Evolutionary conservation across 2,113 vertebrate species (phyloP), one percentile per base, ranked within the genome.

Genomic region (Naja naja): DNA sequence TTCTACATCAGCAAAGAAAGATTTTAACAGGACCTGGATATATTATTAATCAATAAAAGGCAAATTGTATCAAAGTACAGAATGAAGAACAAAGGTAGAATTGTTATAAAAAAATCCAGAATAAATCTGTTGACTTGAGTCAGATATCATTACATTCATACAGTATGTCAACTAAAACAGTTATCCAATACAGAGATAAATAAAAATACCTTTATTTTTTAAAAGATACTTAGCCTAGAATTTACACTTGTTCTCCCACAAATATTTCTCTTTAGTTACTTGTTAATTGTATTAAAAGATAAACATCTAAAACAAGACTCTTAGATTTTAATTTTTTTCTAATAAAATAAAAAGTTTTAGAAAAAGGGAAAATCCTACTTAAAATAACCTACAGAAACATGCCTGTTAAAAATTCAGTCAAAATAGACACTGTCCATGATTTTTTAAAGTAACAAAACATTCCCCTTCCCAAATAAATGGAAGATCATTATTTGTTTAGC

Each of bases 381-480:
- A 90, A 95, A 95, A 88, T 96, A 94, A 45, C 60, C 93, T 93
- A 95, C 56, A 90, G 58, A 49, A 89, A 91, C 25, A 92, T 91
- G 64, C 12, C 22, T 74, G 87, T 34, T 92, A 58, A 30, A 93
- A 85, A 93, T 88, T 54, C 94, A 94, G 94, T 60, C 23, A 90
- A 9, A 91, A 9, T 0, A 95, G 85, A 22, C 1, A n/a, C 92
- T 95, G 89, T 34, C 54, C 55, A 0, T 11, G 92, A 93, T 92
- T 86, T 43, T 92, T 10, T 0, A 87, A 87, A 95, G 87, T 94
- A 9, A 49, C 64, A 87, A 58, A 55, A 56, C n/a, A 56, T 1
- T 86, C 6, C 14, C 3, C 20, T 22, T 30, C 0, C 7, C 30
- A 86, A 47, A 47, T 25, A 16, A 87, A 47, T 45, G 27, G 1